These are phyloP conservation scores for Dallia pectoralis DNA, from an alignment of 2,797 vertebrate species.

Conservation along the genomic window DNA sequence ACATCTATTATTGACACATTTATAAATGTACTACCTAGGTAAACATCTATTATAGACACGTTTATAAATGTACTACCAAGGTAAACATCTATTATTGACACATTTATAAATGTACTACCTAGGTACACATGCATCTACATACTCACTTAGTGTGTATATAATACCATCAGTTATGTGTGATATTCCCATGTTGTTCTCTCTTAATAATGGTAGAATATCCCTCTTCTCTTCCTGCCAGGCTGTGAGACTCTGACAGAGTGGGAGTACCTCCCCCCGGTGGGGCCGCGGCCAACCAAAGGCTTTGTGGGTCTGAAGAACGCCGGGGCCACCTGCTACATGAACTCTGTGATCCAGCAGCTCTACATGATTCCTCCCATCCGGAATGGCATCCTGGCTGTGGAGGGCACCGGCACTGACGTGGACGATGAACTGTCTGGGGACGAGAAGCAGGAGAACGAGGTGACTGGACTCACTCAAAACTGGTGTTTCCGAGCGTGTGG, in stretches of 20 bases:
- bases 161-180: too few relatives aligned
- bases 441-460: constrained; percentile 90
- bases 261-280: constrained; percentile 88
- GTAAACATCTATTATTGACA: too few relatives aligned
- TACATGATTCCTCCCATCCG: constrained; percentile 91
- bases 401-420: constrained; percentile 87
- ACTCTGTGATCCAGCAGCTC: constrained; percentile 89
- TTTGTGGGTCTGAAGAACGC: constrained; percentile 90
- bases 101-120: background rate
- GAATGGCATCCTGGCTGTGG: constrained; percentile 87
- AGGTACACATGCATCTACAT: background rate
- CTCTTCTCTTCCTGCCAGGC: constrained; percentile 59
- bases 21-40: too few relatives aligned
- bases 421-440: constrained; percentile 90
- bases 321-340: constrained; percentile 91
- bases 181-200: background rate
- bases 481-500: too few relatives aligned
- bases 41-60: too few relatives aligned
- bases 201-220: background rate
- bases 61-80: too few relatives aligned
- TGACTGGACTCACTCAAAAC: constrained; percentile 33
- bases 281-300: constrained; percentile 85
- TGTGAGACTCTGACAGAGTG: constrained; percentile 89
- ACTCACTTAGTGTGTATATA: background rate
- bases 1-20: too few relatives aligned